Evolutionary conservation across 2,888 invertebrate species (phyloP).

Genomic region (Criorhina ranunculi): DNA sequence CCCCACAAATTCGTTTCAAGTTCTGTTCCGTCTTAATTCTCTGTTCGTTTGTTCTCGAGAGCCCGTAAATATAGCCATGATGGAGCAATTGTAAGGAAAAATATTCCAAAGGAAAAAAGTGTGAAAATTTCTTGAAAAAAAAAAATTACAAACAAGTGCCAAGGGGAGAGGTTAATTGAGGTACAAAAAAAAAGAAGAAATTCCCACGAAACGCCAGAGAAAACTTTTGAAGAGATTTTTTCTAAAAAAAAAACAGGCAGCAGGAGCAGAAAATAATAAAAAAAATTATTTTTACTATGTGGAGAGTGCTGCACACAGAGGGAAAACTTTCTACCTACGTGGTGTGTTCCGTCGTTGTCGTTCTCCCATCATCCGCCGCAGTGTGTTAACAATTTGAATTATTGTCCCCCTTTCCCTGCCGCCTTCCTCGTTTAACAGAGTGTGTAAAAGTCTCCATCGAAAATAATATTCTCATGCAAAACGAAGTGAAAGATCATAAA

Average conservation of each 20-base stretch:
- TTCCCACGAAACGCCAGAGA: not conserved
- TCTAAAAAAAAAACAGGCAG: not conserved
- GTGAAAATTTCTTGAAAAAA: slow-evolving; percentile 3
- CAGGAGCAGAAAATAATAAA: not conserved
- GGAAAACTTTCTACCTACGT: slow-evolving; percentile 74
- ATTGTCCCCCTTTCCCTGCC: too few relatives aligned
- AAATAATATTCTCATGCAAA: not conserved
- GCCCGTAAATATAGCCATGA: slow-evolving; percentile 4
- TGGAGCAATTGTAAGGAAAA: slow-evolving; percentile 15
- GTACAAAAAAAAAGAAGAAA: too few relatives aligned
- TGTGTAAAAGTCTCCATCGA: slow-evolving; percentile 18
- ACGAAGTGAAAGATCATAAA: slow-evolving; percentile 2
- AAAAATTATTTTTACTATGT: slow-evolving; percentile 13
- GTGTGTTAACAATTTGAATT: slow-evolving; percentile 18
- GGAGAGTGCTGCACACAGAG: slow-evolving; percentile 57
- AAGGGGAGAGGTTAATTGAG: slow-evolving; percentile 1
- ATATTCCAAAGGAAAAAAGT: slow-evolving; percentile 3
- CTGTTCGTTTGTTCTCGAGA: not conserved
- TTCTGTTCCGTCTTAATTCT: not conserved
- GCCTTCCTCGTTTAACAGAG: too few relatives aligned
- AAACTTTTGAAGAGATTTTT: slow-evolving; percentile 9
- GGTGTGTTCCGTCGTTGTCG: slow-evolving; percentile 48
- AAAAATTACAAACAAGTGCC: not conserved
- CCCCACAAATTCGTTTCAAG: slow-evolving; percentile 3
- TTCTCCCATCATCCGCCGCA: slow-evolving; percentile 19